Evolutionary conservation across 2,113 vertebrate species (phyloP).

Genomic region (Microtus oregoni): DNA sequence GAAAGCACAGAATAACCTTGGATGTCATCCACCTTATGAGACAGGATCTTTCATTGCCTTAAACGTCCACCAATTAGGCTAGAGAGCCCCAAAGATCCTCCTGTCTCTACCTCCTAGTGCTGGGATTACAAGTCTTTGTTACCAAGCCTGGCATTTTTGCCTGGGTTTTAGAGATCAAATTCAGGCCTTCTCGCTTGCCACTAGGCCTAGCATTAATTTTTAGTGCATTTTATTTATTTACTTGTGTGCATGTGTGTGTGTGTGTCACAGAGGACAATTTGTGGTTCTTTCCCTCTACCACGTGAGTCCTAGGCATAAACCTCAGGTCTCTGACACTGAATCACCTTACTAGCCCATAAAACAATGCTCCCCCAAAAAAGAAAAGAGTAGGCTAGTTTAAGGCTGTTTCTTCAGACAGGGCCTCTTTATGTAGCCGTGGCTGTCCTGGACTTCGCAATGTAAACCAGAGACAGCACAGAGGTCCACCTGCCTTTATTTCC

Average conservation of each 20-base stretch:
- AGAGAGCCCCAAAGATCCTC: not conserved
- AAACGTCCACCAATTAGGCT: not conserved
- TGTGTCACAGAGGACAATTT: not conserved
- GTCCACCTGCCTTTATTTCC: not conserved
- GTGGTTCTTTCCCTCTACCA: not conserved
- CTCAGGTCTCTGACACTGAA: not conserved
- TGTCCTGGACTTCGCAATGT: not conserved
- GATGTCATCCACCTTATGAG: not conserved
- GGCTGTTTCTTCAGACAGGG: not conserved
- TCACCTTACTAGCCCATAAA: not conserved
- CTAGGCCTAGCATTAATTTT: not conserved
- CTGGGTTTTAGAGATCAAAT: not conserved
- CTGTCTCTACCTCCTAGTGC: not conserved
- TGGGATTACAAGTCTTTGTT: not conserved
- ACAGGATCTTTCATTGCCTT: not conserved
- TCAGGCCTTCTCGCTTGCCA: not conserved
- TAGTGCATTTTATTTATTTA: too few relatives aligned
- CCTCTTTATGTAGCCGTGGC: not conserved
- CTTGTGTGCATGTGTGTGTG: not conserved
- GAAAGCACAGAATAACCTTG: not conserved
- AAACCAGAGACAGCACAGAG: not conserved
- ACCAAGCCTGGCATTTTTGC: not conserved
- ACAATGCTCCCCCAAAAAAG: not conserved
- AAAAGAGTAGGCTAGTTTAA: not conserved
- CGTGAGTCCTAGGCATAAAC: not conserved